Base-by-base conservation (phyloP, 2,797 vertebrate genomes). In the Momotus momota region DNA sequence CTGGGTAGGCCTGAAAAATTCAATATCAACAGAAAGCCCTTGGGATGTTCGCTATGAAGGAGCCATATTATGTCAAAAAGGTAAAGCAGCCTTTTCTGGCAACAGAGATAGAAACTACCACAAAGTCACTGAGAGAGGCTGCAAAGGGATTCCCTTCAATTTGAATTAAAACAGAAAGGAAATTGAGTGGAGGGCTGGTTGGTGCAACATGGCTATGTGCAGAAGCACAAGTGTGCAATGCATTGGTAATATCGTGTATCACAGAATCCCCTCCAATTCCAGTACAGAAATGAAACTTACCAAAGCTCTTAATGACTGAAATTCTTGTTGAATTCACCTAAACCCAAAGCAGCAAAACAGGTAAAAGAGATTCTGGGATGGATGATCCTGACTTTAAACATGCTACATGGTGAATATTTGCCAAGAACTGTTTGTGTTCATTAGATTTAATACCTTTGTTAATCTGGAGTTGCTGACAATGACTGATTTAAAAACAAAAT, bases 141-240 rank as follows among this genome's bases (percentile, higher is more conserved):
- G 26, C 55, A 52, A 64, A 23, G 19, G 5, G 7, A 9, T 72
- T 81, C 46, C n/a, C 10, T 69, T 78, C 23, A 27, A 21, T 23
- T 6, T 29, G 22, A 70, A 65, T 45, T 71, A 38, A 67, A 92
- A 17, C 22, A 67, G 38, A 65, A 69, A 52, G 61, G 10, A 77
- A 80, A 35, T 2, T 2, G 7, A 57, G 9, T n/a, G 20, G 22
- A 91, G 8, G 14, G 14, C 13, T 84, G 38, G 2, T 23, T 57
- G 19, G 14, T 41, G 15, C 14, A 67, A 48, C 2, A 1, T 9
- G 4, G 3, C 20, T 65, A 1, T 19, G 0, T 70, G 21, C 52
- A 48, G 54, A 78, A 78, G 29, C 23, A n/a, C 5, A 67, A 58
- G 23, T 0, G 1, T 26, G 18, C 83, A 94, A 48, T 45, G 7